Conservation (phyloP, 2,888 invertebrate species). For the Diadromus collaris region DNA sequence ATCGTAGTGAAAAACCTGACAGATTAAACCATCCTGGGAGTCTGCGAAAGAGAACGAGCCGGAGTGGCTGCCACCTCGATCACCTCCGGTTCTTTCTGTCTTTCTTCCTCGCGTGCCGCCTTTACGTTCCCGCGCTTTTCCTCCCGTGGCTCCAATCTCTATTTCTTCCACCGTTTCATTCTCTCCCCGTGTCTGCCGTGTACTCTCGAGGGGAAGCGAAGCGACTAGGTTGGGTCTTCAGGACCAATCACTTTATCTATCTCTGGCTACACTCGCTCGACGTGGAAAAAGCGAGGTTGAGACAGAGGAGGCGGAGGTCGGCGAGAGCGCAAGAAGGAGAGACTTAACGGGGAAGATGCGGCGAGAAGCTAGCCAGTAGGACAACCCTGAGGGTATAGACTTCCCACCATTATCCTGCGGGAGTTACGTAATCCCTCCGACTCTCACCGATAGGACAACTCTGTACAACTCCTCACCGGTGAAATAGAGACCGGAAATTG, state of each 20-base stretch:
- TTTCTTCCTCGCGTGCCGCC: constrained; percentile 26
- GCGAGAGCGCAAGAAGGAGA: constrained; percentile 22
- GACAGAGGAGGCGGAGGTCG: constrained; percentile 25
- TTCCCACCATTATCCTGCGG: constrained; percentile 32
- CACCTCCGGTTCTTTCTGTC: constrained; percentile 32
- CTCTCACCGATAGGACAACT: constrained; percentile 30
- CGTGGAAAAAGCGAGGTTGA: constrained; percentile 30
- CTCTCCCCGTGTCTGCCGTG: constrained; percentile 40
- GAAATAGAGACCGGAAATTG: constrained; percentile 32
- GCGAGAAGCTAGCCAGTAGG: constrained; percentile 12
- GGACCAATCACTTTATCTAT: constrained; percentile 67
- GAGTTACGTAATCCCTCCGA: constrained; percentile 45
- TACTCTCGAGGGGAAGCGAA: constrained; percentile 51
- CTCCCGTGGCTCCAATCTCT: constrained; percentile 45
- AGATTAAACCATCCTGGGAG: constrained; percentile 74
- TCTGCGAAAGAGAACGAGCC: constrained; percentile 65
- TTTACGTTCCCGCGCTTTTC: constrained; percentile 34
- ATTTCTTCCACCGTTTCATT: constrained; percentile 51
- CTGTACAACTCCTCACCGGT: constrained; percentile 16
- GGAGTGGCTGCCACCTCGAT: constrained; percentile 65
- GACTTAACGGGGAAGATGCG: constrained; percentile 1
- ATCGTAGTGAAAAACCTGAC: constrained; percentile 67
- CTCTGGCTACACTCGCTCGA: constrained; percentile 39
- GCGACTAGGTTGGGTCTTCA: constrained; percentile 58
- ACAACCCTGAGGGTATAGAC: constrained; percentile 24